Evolutionary conservation across 2,888 invertebrate species (phyloP), one percentile per base, ranked within the genome.

Genomic region (Cotesia congregata): DNA sequence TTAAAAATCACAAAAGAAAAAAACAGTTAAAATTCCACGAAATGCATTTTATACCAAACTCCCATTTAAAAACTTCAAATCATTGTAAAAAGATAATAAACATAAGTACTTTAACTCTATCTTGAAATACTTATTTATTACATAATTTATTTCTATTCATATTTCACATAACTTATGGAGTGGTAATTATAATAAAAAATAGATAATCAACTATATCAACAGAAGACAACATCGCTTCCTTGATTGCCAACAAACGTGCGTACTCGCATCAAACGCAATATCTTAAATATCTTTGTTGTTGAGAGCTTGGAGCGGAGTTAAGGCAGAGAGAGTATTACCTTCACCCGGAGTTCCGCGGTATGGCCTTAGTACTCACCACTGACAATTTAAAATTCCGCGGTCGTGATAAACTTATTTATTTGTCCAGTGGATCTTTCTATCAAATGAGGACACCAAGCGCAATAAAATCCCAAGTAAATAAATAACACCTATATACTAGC

Each of bases 321-420:
- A 17, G 15, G 5, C 17, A n/a, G 17, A 15, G 62, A 62, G 62
- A 6, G n/a, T n/a, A 20, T 20, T 15, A 62, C 38, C 65, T 65
- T 65, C 65, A 65, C 65, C 65, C 65, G 65, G 65, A 65, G 9
- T 65, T 50, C 50, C 12, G 50, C 50, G 50, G 65, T 30, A 65
- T 65, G 65, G 65, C 65, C 65, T 65, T 62, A 30, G 30, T 30
- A 30, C 30, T 30, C 12, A 20, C 7, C 5, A 65, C 65, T 65
- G 65, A 38, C 30, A 38, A 65, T 20, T 65, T 30, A 4, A 65
- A 38, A 65, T 65, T 30, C 30, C 17, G 65, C 30, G 65, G 38
- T 65, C 12, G 65, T 65, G 65, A 65, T 65, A 20, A 6, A 12
- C 12, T 38, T 65, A 30, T 65, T 65, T 17, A 30, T 30, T 38